A percentile compares a stretch with the other conserved stretches of the same genome.
phyloP scores from a whole-genome alignment of 2,888 invertebrate species.

The Macrosoma leucophasiata region DNA sequence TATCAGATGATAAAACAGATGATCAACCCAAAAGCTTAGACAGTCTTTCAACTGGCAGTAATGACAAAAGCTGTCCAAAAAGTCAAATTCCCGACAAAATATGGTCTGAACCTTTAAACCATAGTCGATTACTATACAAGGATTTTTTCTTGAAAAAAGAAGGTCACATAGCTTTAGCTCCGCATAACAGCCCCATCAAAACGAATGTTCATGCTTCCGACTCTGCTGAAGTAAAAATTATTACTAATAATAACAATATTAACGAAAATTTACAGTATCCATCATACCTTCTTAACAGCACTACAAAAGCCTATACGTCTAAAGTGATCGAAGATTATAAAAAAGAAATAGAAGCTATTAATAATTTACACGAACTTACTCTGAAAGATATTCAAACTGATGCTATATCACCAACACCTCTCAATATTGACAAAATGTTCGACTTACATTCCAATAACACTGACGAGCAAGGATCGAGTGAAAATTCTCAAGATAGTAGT shows the following conservation, averaged over 20 bases:
- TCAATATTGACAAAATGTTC: slow-evolving; percentile 64
- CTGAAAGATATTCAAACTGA: slow-evolving; percentile 68
- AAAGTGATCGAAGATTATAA: slow-evolving; percentile 73
- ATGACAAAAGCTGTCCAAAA: slow-evolving; percentile 43
- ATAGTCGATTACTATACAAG: slow-evolving; percentile 64
- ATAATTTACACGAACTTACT: slow-evolving; percentile 63
- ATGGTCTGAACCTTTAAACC: slow-evolving; percentile 57
- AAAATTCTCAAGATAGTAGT: slow-evolving; percentile 33
- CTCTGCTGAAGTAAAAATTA: slow-evolving; percentile 30
- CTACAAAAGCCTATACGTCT: slow-evolving; percentile 67
- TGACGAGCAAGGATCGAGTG: slow-evolving; percentile 34
- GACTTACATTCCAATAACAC: slow-evolving; percentile 42
- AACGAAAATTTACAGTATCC: slow-evolving; percentile 53
- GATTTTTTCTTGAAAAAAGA: slow-evolving; percentile 66
- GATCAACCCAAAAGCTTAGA: slow-evolving; percentile 60
- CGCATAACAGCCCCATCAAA: slow-evolving; percentile 56
- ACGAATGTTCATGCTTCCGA: slow-evolving; percentile 29
- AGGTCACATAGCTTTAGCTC: slow-evolving; percentile 52
- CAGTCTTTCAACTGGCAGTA: slow-evolving; percentile 41
- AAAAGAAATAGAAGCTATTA: slow-evolving; percentile 67
- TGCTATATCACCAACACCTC: slow-evolving; percentile 58
- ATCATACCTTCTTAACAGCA: slow-evolving; percentile 59
- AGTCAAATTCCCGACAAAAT: slow-evolving; percentile 41
- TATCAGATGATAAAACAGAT: slow-evolving; percentile 35
- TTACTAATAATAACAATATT: slow-evolving; percentile 32